Evolutionary conservation across 2,888 invertebrate species (phyloP).

Genomic region (Micropterix aruncella): DNA sequence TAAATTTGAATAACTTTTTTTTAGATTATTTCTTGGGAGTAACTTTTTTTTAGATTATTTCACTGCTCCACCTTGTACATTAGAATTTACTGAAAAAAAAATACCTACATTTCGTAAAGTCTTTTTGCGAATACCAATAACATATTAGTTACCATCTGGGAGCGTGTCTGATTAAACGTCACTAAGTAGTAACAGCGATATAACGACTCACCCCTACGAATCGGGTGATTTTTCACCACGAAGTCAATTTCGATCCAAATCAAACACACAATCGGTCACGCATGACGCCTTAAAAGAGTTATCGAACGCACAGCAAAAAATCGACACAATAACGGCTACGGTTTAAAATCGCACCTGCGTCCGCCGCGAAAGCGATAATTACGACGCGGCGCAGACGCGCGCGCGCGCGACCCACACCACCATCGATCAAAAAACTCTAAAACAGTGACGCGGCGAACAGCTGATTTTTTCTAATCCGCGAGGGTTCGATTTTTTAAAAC

Average conservation of each 20-base stretch:
- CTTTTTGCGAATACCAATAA: too few relatives aligned
- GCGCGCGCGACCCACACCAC: too few relatives aligned
- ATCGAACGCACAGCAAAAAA: not conserved
- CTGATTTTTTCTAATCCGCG: not conserved
- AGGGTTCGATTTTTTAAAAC: not conserved
- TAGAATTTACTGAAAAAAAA: too few relatives aligned
- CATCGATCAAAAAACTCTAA: not conserved
- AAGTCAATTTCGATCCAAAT: not conserved
- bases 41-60: too few relatives aligned
- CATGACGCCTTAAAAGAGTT: not conserved
- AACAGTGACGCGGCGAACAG: not conserved
- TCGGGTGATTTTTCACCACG: not conserved
- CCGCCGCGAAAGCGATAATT: not conserved
- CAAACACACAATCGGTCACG: not conserved
- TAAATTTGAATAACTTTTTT: too few relatives aligned
- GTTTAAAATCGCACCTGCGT: not conserved
- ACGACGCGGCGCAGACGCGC: not conserved
- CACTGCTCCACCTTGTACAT: too few relatives aligned
- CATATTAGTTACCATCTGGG: too few relatives aligned
- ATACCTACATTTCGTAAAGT: too few relatives aligned
- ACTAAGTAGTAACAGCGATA: too few relatives aligned
- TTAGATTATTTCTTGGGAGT: too few relatives aligned
- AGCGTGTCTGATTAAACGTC: too few relatives aligned
- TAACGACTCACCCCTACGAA: too few relatives aligned
- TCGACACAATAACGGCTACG: not conserved